Evolutionary conservation across 1,140 invertebrate species (phyloP).

Genomic region (Hypsibius dujardini): DNA sequence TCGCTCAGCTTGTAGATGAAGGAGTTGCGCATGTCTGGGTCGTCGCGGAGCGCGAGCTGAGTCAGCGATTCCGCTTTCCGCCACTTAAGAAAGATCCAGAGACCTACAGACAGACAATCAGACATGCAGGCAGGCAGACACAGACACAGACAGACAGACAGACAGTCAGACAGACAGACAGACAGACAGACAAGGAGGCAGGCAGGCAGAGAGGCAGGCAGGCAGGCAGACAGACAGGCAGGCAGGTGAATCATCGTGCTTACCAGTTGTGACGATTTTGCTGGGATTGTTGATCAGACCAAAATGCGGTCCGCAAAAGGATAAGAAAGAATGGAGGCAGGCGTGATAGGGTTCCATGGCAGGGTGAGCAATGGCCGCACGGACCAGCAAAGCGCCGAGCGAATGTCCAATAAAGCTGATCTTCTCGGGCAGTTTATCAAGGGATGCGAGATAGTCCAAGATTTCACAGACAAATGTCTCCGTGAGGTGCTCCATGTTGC

Average conservation of each 20-base stretch:
- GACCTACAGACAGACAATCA: slow-evolving; percentile 43
- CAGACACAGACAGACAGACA: too few species aligned
- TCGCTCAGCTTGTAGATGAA: slow-evolving; percentile 51
- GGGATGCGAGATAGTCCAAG: neutral
- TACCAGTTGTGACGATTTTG: slow-evolving; percentile 87
- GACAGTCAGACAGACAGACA: too few species aligned
- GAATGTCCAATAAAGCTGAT: slow-evolving; percentile 88
- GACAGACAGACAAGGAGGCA: too few species aligned
- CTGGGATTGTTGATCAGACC: slow-evolving; percentile 85
- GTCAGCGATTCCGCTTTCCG: slow-evolving; percentile 83
- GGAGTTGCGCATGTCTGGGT: slow-evolving; percentile 62
- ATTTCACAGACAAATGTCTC: neutral
- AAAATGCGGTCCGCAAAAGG: slow-evolving; percentile 78
- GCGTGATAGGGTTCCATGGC: slow-evolving; percentile 60
- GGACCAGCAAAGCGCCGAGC: slow-evolving; percentile 79
- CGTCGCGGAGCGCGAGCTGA: slow-evolving; percentile 72
- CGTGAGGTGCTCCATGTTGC: neutral
- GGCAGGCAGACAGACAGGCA: too few species aligned
- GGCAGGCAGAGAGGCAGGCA: too few species aligned
- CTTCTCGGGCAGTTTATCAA: neutral
- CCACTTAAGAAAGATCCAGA: slow-evolving; percentile 99
- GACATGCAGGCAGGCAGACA: slow-evolving; percentile 17
- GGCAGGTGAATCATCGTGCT: too few species aligned
- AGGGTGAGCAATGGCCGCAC: slow-evolving; percentile 65
- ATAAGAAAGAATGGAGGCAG: slow-evolving; percentile 71